Evolutionary conservation across 2,797 vertebrate genomes (phyloP), one percentile per base, ranked within the genome.

Genomic region (Vespertilio murinus): DNA sequence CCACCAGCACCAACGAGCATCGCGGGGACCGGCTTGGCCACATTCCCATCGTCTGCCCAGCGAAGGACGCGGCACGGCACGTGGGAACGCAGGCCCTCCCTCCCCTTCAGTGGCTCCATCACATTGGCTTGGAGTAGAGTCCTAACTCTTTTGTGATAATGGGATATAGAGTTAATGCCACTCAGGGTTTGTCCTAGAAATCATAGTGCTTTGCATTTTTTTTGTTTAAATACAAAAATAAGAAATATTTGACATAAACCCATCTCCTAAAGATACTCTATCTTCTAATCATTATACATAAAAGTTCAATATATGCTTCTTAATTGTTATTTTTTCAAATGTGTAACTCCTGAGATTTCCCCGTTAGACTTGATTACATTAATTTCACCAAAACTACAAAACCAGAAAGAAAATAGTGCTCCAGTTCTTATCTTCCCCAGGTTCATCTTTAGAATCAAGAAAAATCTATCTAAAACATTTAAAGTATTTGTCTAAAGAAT

Each of bases 261-360:
- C 78, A 94, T 11, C 16, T 85, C 49, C 61, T 70, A 8, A 74
- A 77, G 38, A 87, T 88, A 67, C 11, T 69, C 18, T 78, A 79
- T 82, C 52, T 79, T 84, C 42, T 84, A 84, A 67, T 8, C 12
- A 86, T 54, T 81, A 94, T 79, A 47, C 69, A 61, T 28, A 88
- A 92, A 71, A 79, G n/a, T 88, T 83, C 35, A 93, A 56, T 81
- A 45, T 33, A 30, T 75, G 23, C 8, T 79, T 73, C 78, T 95
- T 80, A 94, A 84, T 90, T 49, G 61, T 89, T 96, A 87, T 80
- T 96, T 94, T 83, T 84, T 28, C 23, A 90, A 82, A 59, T 56
- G 33, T 33, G 11, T 85, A 89, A 81, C 45, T 90, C 35, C 61
- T 67, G n/a, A 64, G 69, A 74, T 83, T 90, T 83, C 42, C 14